Evolutionary conservation across 2,888 invertebrate species (phyloP), one percentile per base, ranked within the genome.

Genomic region (Brenthis hecate): DNA sequence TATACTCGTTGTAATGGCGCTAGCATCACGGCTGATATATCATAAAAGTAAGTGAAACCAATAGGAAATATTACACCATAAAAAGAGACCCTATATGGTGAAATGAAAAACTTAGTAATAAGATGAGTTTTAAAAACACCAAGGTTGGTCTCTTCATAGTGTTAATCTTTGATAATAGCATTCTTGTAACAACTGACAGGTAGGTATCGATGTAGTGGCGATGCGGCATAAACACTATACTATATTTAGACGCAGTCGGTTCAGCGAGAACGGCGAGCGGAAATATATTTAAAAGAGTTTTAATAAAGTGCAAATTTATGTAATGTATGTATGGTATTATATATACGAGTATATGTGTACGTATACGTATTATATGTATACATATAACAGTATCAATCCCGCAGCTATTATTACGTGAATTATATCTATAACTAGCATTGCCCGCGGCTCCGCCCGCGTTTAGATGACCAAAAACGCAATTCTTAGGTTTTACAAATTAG

Each of bases 101-200:
- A 28, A 28, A 28, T 4, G 5, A 28, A 28, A 4, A 28, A 28
- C 28, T 5, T 0, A 28, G 28, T 28, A 8, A 43, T 43, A 43
- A 2, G 11, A 11, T 8, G 36, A 56, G 36, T 14, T 36, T 36
- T 13, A 3, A 60, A 8, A 23, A 13, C 3, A 28, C 8, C 56
- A 8, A 13, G 57, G 57, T 57, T 14, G 47, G 47, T 28, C 47
- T 55, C 19, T 50, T 14, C 36, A 19, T 36, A 2, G 8, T 14
- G 8, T n/a, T 63, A 19, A 51, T 71, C 71, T 58, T 68, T 71
- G 68, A 36, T 16, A 13, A 47, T 32, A 68, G 43, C 62, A 54
- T 57, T 71, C 56, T 65, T 43, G 32, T 68, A 65, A 62, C 56
- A 53, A 65, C 55, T 68, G 65, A 65, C 71, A 68, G 65, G 48